Evolutionary conservation across 2,888 invertebrate genomes (phyloP), one percentile per base, ranked within the genome.

Genomic region (Drosophila tripunctata): DNA sequence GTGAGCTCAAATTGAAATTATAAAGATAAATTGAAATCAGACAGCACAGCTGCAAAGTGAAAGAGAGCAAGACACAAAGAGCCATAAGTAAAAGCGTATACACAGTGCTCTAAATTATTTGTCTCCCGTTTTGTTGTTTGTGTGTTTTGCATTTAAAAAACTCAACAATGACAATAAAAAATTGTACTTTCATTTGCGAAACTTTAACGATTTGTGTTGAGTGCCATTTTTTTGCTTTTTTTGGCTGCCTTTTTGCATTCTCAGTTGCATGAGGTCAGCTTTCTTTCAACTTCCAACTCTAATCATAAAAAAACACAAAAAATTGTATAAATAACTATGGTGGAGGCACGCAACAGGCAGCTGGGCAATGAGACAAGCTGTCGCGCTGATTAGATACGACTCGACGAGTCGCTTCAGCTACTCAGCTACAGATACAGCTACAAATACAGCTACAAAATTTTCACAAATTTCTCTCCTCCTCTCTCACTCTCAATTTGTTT

Each of bases 361-460:
- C 60, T 73, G 76, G 66, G 61, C 76, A 76, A 67, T 64, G 85
- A 81, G 79, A 79, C 85, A 65, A 35, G 64, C 57, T 79, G 85
- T 71, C 60, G 72, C 66, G 57, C 62, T 78, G 82, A 83, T 83
- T 83, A 83, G 82, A 83, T 83, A 83, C 81, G 70, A 67, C 40
- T 51, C 50, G 50, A 8, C 27, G 40, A 57, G 40, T 56, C 30
- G 61, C 30, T 52, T 45, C 54, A 50, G 21, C 52, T 24, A 15
- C 36, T 24, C 44, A 60, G 27, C 33, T 60, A 50, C 56, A 58
- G 14, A n/a, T 41, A 55, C 31, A 60, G 7, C 61, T 58, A 67
- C 63, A 52, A 50, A 30, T 24, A 65, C 40, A 67, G 27, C 55
- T 61, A 57, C 50, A 43, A 43, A 60, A 55, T 62, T 60, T 56